A percentile compares a stretch with the other conserved stretches of the same genome.
phyloP scores from a whole-genome alignment of 53 echinoderm and acorn worm genomes.

The Temnopleurus reevesii region DNA sequence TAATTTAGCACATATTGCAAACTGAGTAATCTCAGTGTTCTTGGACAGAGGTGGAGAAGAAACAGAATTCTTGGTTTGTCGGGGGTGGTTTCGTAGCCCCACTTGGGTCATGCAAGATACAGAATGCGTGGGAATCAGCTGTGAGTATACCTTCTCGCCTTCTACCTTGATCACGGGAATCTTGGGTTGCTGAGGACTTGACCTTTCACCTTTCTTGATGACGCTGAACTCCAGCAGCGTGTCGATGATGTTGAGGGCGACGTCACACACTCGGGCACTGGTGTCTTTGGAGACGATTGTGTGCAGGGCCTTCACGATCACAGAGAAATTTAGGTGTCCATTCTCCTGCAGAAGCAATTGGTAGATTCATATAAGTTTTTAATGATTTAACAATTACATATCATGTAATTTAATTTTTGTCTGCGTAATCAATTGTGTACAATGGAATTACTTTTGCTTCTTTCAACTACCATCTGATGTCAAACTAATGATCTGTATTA shows the following conservation, averaged over 20 bases:
- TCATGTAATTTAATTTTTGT: too few relatives aligned
- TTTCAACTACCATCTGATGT: too few relatives aligned
- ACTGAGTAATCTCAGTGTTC: neutral
- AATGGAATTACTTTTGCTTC: too few relatives aligned
- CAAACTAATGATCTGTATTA: too few relatives aligned
- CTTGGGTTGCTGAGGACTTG: conserved; percentile 82
- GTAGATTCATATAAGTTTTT: too few relatives aligned
- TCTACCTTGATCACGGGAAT: conserved; percentile 97
- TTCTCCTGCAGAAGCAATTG: conserved; percentile 54
- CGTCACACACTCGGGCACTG: conserved; percentile 90
- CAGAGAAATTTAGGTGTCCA: conserved; percentile 93
- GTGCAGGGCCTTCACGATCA: conserved; percentile 91
- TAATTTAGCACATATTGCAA: neutral
- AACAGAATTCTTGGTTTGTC: neutral
- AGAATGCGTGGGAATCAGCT: conserved; percentile 58
- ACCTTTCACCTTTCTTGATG: conserved; percentile 82
- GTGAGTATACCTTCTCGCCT: conserved; percentile 80
- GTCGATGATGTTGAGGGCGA: conserved; percentile 94
- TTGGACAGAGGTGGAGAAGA: neutral
- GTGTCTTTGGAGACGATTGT: conserved; percentile 91
- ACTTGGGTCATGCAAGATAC: conserved; percentile 51
- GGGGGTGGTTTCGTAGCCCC: conserved; percentile 1
- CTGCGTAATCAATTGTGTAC: too few relatives aligned
- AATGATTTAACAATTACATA: too few relatives aligned
- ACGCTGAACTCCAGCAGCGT: conserved; percentile 96